A percentile compares a stretch with the other conserved stretches of the same genome.
phyloP scores from a whole-genome alignment of 2,888 invertebrate genomes.

The Nasonovia ribisnigri region DNA sequence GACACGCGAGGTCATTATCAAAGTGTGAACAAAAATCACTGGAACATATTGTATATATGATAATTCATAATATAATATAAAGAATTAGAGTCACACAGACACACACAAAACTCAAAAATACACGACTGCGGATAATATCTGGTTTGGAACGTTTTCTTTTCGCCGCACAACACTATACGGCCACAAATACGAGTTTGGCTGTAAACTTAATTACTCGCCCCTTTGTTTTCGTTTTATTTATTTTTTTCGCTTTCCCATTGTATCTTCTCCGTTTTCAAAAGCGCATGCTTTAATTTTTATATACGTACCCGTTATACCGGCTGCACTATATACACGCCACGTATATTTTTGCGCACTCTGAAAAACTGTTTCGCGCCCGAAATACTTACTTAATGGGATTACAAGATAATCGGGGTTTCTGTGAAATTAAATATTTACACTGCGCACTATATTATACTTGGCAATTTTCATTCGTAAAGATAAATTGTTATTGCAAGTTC shows the following conservation, averaged over 20 bases:
- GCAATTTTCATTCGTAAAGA: constrained; percentile 25
- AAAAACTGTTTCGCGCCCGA: background rate
- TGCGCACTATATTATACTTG: background rate
- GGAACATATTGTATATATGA: background rate
- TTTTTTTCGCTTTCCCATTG: background rate
- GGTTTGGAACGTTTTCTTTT: background rate
- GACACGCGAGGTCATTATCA: background rate
- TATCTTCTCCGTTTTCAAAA: too few relatives aligned
- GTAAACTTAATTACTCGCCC: constrained; percentile 28
- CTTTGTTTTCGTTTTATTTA: constrained; percentile 4
- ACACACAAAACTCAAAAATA: background rate
- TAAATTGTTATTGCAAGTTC: constrained; percentile 15
- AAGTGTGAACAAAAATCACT: background rate
- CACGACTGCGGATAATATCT: background rate
- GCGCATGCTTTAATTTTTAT: background rate
- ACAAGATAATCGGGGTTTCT: constrained; percentile 33
- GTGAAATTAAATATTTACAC: constrained; percentile 40
- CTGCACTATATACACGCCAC: background rate
- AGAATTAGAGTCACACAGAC: background rate
- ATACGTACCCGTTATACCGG: background rate
- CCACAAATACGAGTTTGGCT: background rate
- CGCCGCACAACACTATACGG: background rate
- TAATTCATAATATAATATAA: background rate
- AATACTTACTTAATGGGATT: constrained; percentile 4
- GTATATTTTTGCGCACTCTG: background rate